Conservation (phyloP, 1,140 invertebrate genomes). For the Trigoniulus corallinus region DNA sequence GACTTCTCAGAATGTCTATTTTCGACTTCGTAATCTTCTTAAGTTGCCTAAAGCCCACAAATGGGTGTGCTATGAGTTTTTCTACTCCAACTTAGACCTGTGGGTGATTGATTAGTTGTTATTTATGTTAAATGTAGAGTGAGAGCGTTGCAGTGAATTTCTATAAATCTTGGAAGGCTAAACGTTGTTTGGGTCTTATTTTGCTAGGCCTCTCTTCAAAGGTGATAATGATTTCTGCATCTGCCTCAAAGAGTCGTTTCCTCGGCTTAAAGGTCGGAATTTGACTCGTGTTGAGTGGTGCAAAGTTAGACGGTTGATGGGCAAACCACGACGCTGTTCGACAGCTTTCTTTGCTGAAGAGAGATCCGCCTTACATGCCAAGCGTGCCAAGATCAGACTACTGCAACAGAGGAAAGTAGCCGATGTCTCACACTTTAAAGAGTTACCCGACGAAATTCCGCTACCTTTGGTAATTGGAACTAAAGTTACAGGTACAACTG, state of each 20-base stretch:
- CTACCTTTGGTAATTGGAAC: slow-evolving; percentile 91
- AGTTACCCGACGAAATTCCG: slow-evolving; percentile 90
- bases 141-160: too few relatives aligned
- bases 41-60: slow-evolving; percentile 97
- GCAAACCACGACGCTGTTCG: slow-evolving; percentile 65
- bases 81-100: slow-evolving; percentile 94
- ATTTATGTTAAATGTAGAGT: neutral
- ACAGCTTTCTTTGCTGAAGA: slow-evolving; percentile 91
- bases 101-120: slow-evolving; percentile 25
- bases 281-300: slow-evolving; percentile 87
- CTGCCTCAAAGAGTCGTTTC: slow-evolving; percentile 86
- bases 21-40: slow-evolving; percentile 81
- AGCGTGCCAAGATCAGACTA: slow-evolving; percentile 78
- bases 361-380: slow-evolving; percentile 67
- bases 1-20: slow-evolving; percentile 72
- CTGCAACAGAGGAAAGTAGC: slow-evolving; percentile 83
- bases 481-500: slow-evolving; percentile 60
- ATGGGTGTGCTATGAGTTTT: slow-evolving; percentile 99
- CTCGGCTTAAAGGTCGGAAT: slow-evolving; percentile 68
- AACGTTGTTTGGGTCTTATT: too few relatives aligned
- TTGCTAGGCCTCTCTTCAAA: slow-evolving; percentile 77
- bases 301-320: slow-evolving; percentile 88
- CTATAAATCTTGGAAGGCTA: too few relatives aligned
- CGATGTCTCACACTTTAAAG: slow-evolving; percentile 62
- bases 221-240: slow-evolving; percentile 95